Evolutionary conservation across 2,888 invertebrate genomes (phyloP).

Genomic region (Dromius quadrimaculatus): DNA sequence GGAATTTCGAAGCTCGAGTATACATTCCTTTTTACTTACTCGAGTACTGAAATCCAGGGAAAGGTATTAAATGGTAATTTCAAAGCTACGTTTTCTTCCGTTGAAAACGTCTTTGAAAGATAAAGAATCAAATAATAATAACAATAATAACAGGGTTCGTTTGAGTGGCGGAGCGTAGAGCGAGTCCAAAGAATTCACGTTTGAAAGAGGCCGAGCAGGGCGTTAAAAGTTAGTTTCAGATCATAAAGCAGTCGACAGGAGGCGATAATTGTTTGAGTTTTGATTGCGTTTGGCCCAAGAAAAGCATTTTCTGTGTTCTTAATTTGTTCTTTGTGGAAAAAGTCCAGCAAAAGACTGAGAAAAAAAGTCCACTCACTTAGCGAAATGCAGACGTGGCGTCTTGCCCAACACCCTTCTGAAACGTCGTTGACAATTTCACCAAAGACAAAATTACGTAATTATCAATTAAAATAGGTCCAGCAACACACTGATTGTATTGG

Average conservation of each 20-base stretch:
- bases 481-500: no score
- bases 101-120: constrained; percentile 22
- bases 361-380: constrained; percentile 38
- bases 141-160: constrained; percentile 29
- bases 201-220: constrained; percentile 16
- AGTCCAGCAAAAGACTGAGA: constrained; percentile 28
- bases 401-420: neutral
- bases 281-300: constrained; percentile 49
- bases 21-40: no score
- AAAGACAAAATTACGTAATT: no score
- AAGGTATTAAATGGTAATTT: no score
- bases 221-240: constrained; percentile 49
- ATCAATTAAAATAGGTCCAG: no score
- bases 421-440: neutral
- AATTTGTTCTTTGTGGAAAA: constrained; percentile 45
- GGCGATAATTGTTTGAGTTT: constrained; percentile 52
- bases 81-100: neutral
- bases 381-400: constrained; percentile 23
- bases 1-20: no score
- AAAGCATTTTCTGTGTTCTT: constrained; percentile 49
- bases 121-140: constrained; percentile 33
- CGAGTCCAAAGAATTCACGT: constrained; percentile 29
- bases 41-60: no score
- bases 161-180: constrained; percentile 6
- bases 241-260: constrained; percentile 50